Conservation (phyloP, 1,140 invertebrate genomes). For the Lepidurus packardi region DNA sequence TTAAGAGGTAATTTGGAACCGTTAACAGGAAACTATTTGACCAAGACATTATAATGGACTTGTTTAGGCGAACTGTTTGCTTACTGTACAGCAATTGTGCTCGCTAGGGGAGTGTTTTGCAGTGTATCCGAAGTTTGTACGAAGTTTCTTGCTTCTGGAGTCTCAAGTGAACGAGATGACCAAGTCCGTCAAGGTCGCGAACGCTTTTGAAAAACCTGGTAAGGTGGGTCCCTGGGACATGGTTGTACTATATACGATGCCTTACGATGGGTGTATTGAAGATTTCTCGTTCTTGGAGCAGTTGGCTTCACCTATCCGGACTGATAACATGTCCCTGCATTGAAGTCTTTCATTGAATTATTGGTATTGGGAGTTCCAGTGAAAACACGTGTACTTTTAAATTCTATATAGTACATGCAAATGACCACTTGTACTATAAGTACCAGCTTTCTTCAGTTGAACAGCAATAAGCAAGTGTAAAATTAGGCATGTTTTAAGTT, state of each 20-base stretch:
- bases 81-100: too few species aligned
- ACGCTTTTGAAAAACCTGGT: not conserved
- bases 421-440: not conserved
- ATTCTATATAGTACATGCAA: not conserved
- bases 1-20: too few species aligned
- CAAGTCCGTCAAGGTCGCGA: constrained; percentile 9
- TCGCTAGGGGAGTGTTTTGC: too few species aligned
- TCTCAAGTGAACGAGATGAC: constrained; percentile 8
- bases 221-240: not conserved
- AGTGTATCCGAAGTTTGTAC: not conserved
- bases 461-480: too few species aligned
- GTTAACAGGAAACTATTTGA: too few species aligned
- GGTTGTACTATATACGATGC: not conserved
- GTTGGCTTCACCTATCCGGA: not conserved
- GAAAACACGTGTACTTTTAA: not conserved
- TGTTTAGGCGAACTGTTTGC: too few species aligned
- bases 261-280: not conserved
- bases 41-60: too few species aligned
- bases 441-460: not conserved
- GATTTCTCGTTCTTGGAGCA: not conserved
- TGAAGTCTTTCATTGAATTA: not conserved
- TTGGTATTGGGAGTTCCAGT: not conserved
- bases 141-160: not conserved
- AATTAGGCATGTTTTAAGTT: too few species aligned
- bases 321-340: not conserved